A percentile compares a stretch with the other conserved stretches of the same genome.
Conservation (phyloP, 2,888 invertebrate species). For the Mimachlamys varia region DNA sequence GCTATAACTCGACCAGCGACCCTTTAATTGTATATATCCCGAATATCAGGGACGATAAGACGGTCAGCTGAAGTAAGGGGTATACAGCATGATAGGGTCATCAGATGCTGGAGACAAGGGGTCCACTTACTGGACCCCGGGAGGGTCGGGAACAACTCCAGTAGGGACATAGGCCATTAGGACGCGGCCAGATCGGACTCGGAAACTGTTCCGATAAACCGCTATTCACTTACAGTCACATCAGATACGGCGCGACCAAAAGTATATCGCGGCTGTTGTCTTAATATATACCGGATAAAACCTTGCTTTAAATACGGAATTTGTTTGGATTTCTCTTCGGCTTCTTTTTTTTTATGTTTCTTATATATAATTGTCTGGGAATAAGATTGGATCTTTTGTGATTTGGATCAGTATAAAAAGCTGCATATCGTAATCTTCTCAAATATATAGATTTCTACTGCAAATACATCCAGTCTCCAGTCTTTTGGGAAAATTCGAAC, state of each 20-base stretch:
- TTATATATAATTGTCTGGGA: conserved; percentile 22
- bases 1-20: background rate
- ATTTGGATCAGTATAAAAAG: background rate
- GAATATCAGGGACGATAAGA: background rate
- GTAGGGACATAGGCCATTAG: background rate
- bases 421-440: background rate
- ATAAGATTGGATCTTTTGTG: background rate
- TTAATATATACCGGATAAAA: conserved; percentile 4
- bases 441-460: background rate
- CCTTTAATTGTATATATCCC: background rate
- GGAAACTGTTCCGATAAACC: background rate
- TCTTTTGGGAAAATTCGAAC: background rate
- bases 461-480: background rate
- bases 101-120: conserved; percentile 1
- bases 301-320: background rate
- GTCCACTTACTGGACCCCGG: conserved; percentile 9
- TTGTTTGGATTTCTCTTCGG: background rate
- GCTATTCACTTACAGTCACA: background rate
- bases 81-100: background rate
- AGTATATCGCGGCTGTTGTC: background rate
- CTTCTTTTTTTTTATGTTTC: background rate
- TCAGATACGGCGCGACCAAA: background rate
- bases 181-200: background rate
- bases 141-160: background rate
- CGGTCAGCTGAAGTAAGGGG: background rate